Percentiles rank a stretch among this genome's conserved stretches.
Evolutionary conservation across 2,797 vertebrate species (phyloP).

Genomic region (Parauchenoglanis punctatus): DNA sequence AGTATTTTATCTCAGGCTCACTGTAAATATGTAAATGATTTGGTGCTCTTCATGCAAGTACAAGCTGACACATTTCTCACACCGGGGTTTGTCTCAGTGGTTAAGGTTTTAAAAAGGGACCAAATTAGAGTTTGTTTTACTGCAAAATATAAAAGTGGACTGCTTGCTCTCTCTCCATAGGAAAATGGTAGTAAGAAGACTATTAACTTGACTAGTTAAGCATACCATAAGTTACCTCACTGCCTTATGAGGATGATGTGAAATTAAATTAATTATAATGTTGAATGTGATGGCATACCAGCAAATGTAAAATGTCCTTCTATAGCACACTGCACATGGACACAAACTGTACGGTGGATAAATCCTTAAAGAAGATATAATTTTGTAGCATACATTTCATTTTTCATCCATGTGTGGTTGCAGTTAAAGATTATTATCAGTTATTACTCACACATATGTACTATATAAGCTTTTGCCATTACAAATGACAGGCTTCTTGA

Average conservation of each 20-base stretch:
- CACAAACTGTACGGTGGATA: neutral
- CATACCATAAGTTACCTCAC: neutral
- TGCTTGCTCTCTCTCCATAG: neutral
- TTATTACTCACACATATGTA: neutral
- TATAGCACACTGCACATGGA: neutral
- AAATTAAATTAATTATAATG: neutral
- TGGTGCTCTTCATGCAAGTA: neutral
- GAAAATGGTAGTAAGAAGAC: neutral
- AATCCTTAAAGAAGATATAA: neutral
- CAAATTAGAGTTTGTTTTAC: too few relatives aligned
- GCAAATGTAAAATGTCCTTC: neutral
- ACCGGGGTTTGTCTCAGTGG: neutral
- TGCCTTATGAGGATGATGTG: neutral
- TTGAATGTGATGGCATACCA: neutral
- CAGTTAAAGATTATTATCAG: neutral
- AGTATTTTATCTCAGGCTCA: neutral
- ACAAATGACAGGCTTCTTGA: neutral
- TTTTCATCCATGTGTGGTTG: too few relatives aligned
- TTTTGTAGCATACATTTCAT: neutral
- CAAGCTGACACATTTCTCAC: neutral
- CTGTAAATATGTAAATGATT: neutral
- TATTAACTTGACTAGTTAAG: neutral
- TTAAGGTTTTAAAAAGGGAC: neutral
- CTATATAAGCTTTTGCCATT: neutral
- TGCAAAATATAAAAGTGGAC: neutral